Evolutionary conservation across 2,113 vertebrate species (phyloP).

Genomic region (Petaurus breviceps): DNA sequence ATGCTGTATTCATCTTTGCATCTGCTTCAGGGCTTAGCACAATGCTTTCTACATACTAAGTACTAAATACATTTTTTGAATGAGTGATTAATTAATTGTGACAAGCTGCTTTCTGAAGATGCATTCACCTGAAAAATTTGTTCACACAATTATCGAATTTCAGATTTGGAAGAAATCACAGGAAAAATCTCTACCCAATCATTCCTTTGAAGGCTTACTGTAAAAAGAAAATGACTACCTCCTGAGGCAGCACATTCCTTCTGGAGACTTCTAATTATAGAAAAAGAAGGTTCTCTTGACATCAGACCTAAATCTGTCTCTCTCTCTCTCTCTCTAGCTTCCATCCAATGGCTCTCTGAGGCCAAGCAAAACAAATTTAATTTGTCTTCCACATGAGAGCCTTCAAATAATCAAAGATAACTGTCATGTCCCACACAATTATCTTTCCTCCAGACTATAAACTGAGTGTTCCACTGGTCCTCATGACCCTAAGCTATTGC

Average conservation of each 20-base stretch:
- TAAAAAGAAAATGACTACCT: neutral
- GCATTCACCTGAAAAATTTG: neutral
- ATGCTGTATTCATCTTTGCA: neutral
- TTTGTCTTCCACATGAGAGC: neutral
- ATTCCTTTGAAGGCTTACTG: neutral
- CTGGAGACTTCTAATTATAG: neutral
- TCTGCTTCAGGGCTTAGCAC: neutral
- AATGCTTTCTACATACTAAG: neutral
- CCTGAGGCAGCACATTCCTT: neutral
- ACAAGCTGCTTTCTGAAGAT: neutral
- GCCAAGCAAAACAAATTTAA: neutral
- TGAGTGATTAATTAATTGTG: neutral
- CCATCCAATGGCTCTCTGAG: neutral
- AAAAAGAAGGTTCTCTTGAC: neutral
- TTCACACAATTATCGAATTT: neutral
- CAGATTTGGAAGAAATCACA: neutral
- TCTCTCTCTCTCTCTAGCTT: neutral
- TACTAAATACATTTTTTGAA: neutral
- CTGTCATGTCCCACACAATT: neutral
- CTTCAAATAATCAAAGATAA: neutral
- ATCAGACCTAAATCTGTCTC: neutral
- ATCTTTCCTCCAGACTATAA: neutral
- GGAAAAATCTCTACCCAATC: neutral
- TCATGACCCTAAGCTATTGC: neutral
- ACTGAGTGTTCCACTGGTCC: neutral